These are phyloP conservation scores for Heliornis fulica DNA, from an alignment of 2,113 vertebrate genomes.

Conservation along the genomic window DNA sequence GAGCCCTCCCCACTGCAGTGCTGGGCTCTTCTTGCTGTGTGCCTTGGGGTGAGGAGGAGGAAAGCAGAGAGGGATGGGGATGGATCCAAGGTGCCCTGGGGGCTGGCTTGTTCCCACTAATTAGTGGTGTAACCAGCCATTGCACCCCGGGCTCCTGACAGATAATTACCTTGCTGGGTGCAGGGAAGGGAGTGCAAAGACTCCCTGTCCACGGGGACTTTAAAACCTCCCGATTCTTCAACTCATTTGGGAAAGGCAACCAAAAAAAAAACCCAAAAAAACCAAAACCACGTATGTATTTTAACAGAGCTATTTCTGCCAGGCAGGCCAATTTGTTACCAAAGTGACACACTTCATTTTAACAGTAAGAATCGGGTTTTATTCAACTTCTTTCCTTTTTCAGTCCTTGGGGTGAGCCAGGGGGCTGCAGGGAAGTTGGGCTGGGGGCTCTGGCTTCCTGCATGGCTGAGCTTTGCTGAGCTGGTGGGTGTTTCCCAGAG, in stretches of 20 bases:
- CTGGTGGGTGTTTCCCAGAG: background rate
- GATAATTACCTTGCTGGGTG: slow-evolving; percentile 48
- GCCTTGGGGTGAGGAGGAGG: background rate
- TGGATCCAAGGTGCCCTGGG: background rate
- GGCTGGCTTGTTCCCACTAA: slow-evolving; percentile 9
- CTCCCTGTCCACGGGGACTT: slow-evolving; percentile 24
- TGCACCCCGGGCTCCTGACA: background rate
- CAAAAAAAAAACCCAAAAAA: background rate
- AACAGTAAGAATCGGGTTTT: background rate
- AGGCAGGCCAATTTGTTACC: slow-evolving; percentile 40
- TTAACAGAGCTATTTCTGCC: slow-evolving; percentile 61
- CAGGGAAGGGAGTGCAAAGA: background rate
- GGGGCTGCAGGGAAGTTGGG: background rate
- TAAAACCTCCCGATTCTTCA: slow-evolving; percentile 23
- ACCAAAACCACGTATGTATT: background rate
- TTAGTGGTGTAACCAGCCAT: slow-evolving; percentile 29
- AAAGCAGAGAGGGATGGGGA: background rate
- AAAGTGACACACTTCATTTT: slow-evolving; percentile 66
- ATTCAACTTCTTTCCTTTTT: background rate
- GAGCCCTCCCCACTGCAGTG: fast-evolving
- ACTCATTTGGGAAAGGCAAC: slow-evolving; percentile 51
- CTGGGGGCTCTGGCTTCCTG: background rate
- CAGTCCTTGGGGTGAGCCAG: background rate
- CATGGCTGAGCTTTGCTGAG: fast-evolving
- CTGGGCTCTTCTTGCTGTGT: background rate